These are phyloP conservation scores for Capreolus pygargus DNA, from an alignment of 2,113 vertebrate species.

Conservation along the genomic window DNA sequence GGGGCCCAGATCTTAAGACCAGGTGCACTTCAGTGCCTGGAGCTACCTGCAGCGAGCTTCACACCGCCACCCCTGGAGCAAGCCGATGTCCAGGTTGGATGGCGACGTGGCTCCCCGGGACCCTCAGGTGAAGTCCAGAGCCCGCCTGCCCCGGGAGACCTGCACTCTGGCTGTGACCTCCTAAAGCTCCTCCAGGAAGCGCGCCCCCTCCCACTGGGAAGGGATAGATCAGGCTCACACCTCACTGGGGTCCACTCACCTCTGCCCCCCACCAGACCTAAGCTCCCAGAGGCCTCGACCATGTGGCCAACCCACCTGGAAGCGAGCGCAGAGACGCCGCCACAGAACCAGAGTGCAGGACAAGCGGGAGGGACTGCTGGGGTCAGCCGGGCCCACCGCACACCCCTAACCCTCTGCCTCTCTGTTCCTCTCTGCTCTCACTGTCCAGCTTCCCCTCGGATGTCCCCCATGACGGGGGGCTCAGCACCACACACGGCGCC, in stretches of 20 bases:
- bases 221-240: not conserved
- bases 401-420: fast-evolving
- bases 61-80: not conserved
- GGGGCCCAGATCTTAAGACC: not conserved
- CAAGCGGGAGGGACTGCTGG: fast-evolving
- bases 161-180: not conserved
- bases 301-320: too few relatives aligned
- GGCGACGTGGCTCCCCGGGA: fast-evolving
- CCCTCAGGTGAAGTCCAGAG: not conserved
- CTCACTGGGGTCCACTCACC: not conserved
- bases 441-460: not conserved
- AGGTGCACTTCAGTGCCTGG: fast-evolving
- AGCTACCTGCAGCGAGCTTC: fast-evolving
- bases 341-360: fast-evolving
- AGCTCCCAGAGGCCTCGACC: not conserved
- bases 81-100: not conserved
- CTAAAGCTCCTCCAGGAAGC: not conserved
- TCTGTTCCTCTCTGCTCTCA: not conserved
- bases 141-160: not conserved
- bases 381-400: fast-evolving
- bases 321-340: fast-evolving
- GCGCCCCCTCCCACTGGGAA: not conserved
- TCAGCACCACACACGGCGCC: not conserved
- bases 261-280: not conserved
- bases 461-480: fast-evolving